A percentile compares a stretch with the other conserved stretches of the same genome.
These are phyloP conservation scores for Myioborus melanocephalus DNA, from an alignment of 2,797 vertebrate genomes.

Conservation along the genomic window DNA sequence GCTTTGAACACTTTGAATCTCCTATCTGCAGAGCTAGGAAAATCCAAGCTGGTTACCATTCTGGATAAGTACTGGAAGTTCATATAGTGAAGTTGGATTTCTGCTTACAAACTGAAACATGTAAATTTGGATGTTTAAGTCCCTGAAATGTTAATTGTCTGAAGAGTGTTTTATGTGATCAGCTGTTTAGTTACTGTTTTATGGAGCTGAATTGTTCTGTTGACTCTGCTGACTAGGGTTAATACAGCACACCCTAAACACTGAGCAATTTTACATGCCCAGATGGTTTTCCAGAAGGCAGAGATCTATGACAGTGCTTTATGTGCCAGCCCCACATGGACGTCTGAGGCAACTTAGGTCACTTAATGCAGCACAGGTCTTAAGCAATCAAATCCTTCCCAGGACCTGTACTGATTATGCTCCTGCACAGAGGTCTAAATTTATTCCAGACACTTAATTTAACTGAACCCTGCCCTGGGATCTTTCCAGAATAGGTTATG, in stretches of 20 bases:
- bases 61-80: background rate
- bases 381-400: background rate
- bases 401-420: background rate
- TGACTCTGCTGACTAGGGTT: background rate
- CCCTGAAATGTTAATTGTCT: background rate
- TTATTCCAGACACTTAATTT: background rate
- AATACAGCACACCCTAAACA: background rate
- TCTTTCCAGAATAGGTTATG: background rate
- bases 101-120: background rate
- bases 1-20: background rate
- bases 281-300: background rate
- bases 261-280: background rate
- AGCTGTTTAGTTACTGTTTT: background rate
- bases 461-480: background rate
- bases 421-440: background rate
- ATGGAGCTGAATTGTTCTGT: background rate
- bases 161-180: background rate
- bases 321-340: accelerated
- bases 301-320: background rate
- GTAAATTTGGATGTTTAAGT: background rate
- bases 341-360: background rate
- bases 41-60: background rate
- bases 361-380: background rate
- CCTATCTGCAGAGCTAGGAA: background rate
- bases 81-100: background rate